Base-by-base conservation (phyloP, 2,888 invertebrate genomes). In the Eretmocerus hayati region DNA sequence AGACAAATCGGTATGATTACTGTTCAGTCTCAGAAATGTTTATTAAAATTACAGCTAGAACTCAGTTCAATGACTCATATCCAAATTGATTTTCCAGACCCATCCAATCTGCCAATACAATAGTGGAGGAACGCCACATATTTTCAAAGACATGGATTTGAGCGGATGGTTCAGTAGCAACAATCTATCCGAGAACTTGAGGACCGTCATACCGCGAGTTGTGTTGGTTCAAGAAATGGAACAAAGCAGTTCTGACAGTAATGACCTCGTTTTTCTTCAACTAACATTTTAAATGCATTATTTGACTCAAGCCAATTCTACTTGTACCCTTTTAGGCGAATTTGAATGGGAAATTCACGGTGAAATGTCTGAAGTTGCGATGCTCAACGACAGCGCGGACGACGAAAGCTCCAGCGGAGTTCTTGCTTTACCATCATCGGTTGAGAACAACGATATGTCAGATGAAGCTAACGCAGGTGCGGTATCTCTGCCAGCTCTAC, bases 141-240 rank as follows among this genome's bases (percentile, higher is more conserved):
- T 67, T 21, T 67, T 77, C 45, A 73, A 74, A 52, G 81, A 81
- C 58, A 76, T 78, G 71, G 78, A 80, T 56, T 65, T 80, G 49
- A 63, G 69, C 72, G 78, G 79, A 59, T 90, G 87, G 75, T 89
- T 83, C 73, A 77, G 81, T 26, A 81, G 82, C 32, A 83, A 86
- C 62, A 81, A 82, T 66, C 75, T 90, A 43, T 81, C 84, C 55
- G 84, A 84, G 62, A 90, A 90, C 76, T 75, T 88, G 48, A 78
- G 85, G 60, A 81, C 83, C 21, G 76, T 83, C 30, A 81, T 90
- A 46, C 75, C 76, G 39, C 74, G 77, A 59, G 79, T 87, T 44
- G 76, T 79, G 21, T 71, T 81, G 16, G 77, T 78, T 35, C 79
- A 79, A 5, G 79, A 81, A 36, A 56, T 63, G 13, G 65, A 68